Base-by-base conservation (phyloP, 2,113 vertebrate genomes). In the Podocnemis expansa region DNA sequence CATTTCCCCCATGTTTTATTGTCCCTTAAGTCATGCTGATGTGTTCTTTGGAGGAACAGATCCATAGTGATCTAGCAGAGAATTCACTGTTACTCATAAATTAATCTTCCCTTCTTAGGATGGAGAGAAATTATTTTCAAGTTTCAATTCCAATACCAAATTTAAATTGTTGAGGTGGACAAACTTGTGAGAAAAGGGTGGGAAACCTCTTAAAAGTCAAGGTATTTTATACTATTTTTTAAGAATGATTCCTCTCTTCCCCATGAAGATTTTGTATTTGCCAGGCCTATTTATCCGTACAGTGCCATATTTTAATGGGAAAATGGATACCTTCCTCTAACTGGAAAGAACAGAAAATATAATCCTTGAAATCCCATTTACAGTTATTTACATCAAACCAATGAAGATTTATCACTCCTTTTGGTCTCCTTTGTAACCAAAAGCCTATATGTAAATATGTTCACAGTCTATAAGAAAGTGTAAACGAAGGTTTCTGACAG, bases 371-470 rank as follows among this genome's bases (percentile, higher is more conserved):
- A 75, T 51, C 56, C 31, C 52, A 11, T 55, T 87, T 87, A 86
- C 85, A 76, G n/a, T 85, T 43, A 67, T 70, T 94, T 67, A 58
- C 1, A 0, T 4, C 79, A 60, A 87, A 56, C 45, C n/a, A 80
- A 80, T 52, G 56, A 10, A 49, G 75, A 58, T 2, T 0, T 5
- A 91, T 21, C 25, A 34, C 83, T 93, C 75, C 2, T 76, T 31
- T 93, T 91, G 47, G 80, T 87, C 89, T 93, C 89, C 84, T 96
- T 79, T 82, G 94, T 94, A 95, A 83, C 51, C 88, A 93, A 56
- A 82, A 89, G 95, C 95, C 91, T 80, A 87, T 92, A 47, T 10
- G 47, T 6, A 88, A 86, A 87, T 90, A 75, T 1, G 29, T 88
- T 95, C 93, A 94, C 2, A 38, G 84, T 76, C 94, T 80, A 87